Conservation (phyloP, 2,113 vertebrate genomes). For the Clarias gariepinus region DNA sequence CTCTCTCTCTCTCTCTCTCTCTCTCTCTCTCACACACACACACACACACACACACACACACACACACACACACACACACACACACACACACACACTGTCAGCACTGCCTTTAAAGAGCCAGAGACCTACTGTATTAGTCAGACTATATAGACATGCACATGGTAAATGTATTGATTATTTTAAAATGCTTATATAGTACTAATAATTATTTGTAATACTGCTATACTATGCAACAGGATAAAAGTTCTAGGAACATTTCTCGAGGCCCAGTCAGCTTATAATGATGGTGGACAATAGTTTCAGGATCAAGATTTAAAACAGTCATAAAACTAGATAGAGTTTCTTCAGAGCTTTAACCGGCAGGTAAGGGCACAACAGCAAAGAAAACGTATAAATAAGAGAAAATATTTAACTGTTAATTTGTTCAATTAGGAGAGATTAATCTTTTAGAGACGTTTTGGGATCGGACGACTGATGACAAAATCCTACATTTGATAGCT, state of each 20-base stretch:
- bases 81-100: too few species aligned
- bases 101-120: too few species aligned
- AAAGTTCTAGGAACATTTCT: too few species aligned
- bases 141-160: too few species aligned
- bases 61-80: too few species aligned
- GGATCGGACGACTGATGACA: constrained; percentile 28
- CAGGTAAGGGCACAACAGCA: background rate
- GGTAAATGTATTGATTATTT: too few species aligned
- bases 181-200: background rate
- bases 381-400: background rate
- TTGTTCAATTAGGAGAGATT: background rate
- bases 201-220: background rate
- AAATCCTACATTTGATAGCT: constrained; percentile 6
- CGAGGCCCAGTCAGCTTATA: background rate
- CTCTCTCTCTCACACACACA: too few species aligned
- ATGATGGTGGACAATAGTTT: background rate
- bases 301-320: background rate
- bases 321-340: background rate
- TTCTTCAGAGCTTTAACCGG: background rate
- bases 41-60: too few species aligned
- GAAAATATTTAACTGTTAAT: background rate
- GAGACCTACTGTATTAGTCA: too few species aligned
- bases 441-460: constrained; percentile 31
- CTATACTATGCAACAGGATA: too few species aligned
- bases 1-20: too few species aligned